phyloP scores from a whole-genome alignment of 1,140 invertebrate species.

The Melitaea cinxia region DNA sequence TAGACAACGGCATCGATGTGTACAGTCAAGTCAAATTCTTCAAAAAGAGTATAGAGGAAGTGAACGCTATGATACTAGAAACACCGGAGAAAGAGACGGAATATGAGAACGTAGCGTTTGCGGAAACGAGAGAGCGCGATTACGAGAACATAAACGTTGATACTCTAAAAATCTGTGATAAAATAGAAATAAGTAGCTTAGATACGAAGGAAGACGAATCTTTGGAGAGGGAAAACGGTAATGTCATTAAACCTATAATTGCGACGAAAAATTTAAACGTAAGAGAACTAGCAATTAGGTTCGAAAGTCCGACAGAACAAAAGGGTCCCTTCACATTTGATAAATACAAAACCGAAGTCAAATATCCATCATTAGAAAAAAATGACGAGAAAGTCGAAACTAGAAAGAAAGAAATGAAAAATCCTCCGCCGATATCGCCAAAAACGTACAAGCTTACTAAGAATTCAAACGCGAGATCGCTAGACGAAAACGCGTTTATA shows the following conservation, averaged over 20 bases:
- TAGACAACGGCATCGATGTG: constrained; percentile 78
- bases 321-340: constrained; percentile 74
- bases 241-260: constrained; percentile 54
- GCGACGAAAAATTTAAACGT: constrained; percentile 75
- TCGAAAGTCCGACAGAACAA: constrained; percentile 82
- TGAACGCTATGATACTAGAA: constrained; percentile 85
- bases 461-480: constrained; percentile 86
- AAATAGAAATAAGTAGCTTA: constrained; percentile 50
- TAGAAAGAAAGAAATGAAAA: constrained; percentile 48
- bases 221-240: constrained; percentile 62
- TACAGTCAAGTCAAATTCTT: constrained; percentile 90
- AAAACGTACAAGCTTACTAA: constrained; percentile 79
- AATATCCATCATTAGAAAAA: constrained; percentile 60
- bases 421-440: constrained; percentile 52
- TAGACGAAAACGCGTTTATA: constrained; percentile 87
- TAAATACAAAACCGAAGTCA: constrained; percentile 69
- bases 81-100: constrained; percentile 60
- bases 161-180: constrained; percentile 68
- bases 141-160: constrained; percentile 82
- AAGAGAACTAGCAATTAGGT: constrained; percentile 82
- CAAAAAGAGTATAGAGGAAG: constrained; percentile 87
- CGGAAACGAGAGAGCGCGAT: constrained; percentile 63
- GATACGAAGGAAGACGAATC: constrained; percentile 30
- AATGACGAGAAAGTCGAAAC: constrained; percentile 44
- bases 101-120: constrained; percentile 68